phyloP scores from a whole-genome alignment of 2,797 vertebrate genomes.

The Sebastes diaconus region DNA sequence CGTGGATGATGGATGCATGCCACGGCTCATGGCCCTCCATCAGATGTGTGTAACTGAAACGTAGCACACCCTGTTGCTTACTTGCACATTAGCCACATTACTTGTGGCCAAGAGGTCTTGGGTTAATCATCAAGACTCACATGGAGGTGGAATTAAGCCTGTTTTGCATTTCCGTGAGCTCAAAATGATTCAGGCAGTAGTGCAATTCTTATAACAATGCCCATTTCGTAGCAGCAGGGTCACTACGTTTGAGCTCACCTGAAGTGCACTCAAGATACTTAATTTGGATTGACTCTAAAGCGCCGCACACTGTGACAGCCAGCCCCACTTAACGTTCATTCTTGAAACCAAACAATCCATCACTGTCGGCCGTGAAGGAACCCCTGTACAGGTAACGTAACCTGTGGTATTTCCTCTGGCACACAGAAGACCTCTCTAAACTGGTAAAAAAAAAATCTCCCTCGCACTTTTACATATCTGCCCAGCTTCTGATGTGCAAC shows the following conservation, averaged over 20 bases:
- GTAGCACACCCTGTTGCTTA: slow-evolving; percentile 2
- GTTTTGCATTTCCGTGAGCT: slow-evolving; percentile 19
- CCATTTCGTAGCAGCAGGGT: slow-evolving; percentile 28
- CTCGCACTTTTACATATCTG: neutral
- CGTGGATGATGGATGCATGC: slow-evolving; percentile 45
- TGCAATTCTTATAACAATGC: neutral
- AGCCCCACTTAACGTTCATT: slow-evolving; percentile 42
- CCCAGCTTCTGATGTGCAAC: neutral
- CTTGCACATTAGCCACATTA: slow-evolving; percentile 1
- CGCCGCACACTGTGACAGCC: slow-evolving; percentile 9
- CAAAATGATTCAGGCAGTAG: neutral
- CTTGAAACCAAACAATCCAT: slow-evolving; percentile 62
- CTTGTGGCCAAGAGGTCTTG: neutral
- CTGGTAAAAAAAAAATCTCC: neutral
- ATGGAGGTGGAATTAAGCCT: neutral
- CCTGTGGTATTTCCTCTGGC: slow-evolving; percentile 31
- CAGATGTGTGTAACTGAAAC: slow-evolving; percentile 9
- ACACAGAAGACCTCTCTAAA: slow-evolving; percentile 11
- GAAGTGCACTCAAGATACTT: slow-evolving; percentile 30
- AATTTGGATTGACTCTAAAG: slow-evolving; percentile 30
- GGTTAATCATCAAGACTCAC: neutral
- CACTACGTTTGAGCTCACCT: slow-evolving; percentile 16
- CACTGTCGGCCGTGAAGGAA: slow-evolving; percentile 27
- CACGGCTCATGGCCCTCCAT: slow-evolving; percentile 11
- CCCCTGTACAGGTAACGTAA: slow-evolving; percentile 23